Evolutionary conservation across 2,888 invertebrate genomes (phyloP).

Genomic region (Invenusta paracnida): DNA sequence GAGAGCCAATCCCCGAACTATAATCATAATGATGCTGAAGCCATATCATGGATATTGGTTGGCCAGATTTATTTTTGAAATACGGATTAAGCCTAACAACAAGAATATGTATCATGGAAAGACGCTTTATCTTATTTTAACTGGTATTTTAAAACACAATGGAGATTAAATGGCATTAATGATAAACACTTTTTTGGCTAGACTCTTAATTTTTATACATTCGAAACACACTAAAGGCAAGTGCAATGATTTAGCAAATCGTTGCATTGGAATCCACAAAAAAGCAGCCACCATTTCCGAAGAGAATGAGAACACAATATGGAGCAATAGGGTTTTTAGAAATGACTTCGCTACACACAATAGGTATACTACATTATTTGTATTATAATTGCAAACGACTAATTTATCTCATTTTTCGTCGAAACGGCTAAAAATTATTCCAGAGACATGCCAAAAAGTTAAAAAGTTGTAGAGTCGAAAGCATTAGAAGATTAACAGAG

Average conservation of each 20-base stretch:
- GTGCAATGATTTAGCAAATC: conserved; percentile 11
- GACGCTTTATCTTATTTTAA: neutral
- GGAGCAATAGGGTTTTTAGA: conserved; percentile 3
- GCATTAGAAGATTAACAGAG: neutral
- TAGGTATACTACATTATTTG: too few relatives aligned
- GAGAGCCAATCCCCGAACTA: too few relatives aligned
- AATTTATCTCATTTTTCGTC: neutral
- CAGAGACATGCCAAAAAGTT: conserved; percentile 11
- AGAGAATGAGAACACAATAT: conserved; percentile 23
- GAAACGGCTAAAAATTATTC: conserved; percentile 4
- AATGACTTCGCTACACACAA: conserved; percentile 11
- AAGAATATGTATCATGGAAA: neutral
- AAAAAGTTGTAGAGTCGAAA: neutral
- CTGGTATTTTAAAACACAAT: neutral
- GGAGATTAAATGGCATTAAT: conserved; percentile 5
- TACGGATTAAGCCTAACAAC: too few relatives aligned
- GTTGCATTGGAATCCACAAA: conserved; percentile 12
- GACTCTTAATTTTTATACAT: conserved; percentile 7
- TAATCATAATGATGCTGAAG: too few relatives aligned
- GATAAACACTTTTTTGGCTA: neutral
- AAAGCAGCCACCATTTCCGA: conserved; percentile 9
- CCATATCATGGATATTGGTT: too few relatives aligned
- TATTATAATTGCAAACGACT: conserved; percentile 19
- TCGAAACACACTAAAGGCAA: conserved; percentile 4
- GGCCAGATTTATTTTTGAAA: too few relatives aligned